These are phyloP conservation scores for Indri indri DNA, from an alignment of 2,113 vertebrate genomes.

Conservation along the genomic window DNA sequence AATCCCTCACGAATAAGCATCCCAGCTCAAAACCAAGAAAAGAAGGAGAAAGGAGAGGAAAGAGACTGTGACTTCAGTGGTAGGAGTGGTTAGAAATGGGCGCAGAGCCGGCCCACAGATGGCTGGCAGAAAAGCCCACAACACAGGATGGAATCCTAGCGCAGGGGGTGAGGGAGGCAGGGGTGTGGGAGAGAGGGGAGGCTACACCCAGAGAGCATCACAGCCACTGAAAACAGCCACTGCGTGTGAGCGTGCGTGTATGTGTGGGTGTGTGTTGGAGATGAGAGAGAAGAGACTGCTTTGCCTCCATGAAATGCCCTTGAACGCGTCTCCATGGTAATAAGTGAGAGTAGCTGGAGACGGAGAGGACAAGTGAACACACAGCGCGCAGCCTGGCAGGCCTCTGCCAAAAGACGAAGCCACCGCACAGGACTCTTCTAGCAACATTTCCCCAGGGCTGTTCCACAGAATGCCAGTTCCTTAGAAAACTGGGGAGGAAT, in stretches of 20 bases:
- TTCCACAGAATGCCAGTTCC: background rate
- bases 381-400: background rate
- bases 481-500: background rate
- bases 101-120: background rate
- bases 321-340: conserved; percentile 43
- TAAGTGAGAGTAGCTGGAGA: background rate
- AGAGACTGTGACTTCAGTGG: background rate
- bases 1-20: background rate
- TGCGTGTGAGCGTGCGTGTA: accelerated
- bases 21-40: background rate
- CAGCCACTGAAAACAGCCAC: background rate
- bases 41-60: background rate
- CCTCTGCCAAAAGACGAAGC: background rate
- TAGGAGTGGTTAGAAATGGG: background rate
- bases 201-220: background rate
- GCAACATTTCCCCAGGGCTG: background rate
- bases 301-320: background rate
- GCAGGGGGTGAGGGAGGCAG: background rate
- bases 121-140: background rate
- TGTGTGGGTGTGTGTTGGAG: background rate
- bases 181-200: too few relatives aligned
- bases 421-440: background rate
- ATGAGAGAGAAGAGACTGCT: background rate
- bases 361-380: background rate
- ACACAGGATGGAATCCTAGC: background rate